These are phyloP conservation scores for Norana najaformis DNA, from an alignment of 2,888 invertebrate genomes.

Conservation along the genomic window DNA sequence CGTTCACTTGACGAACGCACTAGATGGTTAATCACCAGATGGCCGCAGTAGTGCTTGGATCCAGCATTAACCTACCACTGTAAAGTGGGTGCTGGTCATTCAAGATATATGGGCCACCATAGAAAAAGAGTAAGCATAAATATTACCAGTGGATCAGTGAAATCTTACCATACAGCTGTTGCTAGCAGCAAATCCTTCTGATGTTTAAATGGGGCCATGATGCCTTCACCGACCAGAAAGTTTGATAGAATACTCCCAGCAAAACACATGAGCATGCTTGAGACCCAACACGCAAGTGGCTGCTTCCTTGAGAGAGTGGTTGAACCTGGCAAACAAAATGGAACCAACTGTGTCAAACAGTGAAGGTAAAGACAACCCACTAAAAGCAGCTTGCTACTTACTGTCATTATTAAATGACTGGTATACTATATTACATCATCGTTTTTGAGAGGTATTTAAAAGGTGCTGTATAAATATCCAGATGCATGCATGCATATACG, in stretches of 20 bases:
- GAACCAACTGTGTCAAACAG: not conserved
- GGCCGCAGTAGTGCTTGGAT: too few species aligned
- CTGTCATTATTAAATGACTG: too few species aligned
- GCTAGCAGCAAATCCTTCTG: constrained; percentile 89
- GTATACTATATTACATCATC: too few species aligned
- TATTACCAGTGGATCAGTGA: not conserved
- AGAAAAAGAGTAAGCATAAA: not conserved
- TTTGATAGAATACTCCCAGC: constrained; percentile 95
- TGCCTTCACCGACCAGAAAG: constrained; percentile 91
- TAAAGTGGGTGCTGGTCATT: too few species aligned
- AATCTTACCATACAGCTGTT: constrained; percentile 82
- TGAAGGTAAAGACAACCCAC: not conserved
- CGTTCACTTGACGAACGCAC: too few species aligned
- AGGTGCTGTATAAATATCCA: too few species aligned
- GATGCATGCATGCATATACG: too few species aligned
- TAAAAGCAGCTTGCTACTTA: too few species aligned
- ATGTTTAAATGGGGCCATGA: constrained; percentile 91
- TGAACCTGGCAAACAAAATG: not conserved
- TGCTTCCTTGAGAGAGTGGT: constrained; percentile 87
- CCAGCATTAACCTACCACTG: too few species aligned
- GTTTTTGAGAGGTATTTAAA: too few species aligned
- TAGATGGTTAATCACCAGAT: too few species aligned
- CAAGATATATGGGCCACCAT: too few species aligned
- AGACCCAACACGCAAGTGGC: constrained; percentile 95
- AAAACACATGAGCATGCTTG: constrained; percentile 96